A percentile compares a stretch with the other conserved stretches of the same genome.
Conservation (phyloP, 2,797 vertebrate species). For the Steatocranus sp. region DNA sequence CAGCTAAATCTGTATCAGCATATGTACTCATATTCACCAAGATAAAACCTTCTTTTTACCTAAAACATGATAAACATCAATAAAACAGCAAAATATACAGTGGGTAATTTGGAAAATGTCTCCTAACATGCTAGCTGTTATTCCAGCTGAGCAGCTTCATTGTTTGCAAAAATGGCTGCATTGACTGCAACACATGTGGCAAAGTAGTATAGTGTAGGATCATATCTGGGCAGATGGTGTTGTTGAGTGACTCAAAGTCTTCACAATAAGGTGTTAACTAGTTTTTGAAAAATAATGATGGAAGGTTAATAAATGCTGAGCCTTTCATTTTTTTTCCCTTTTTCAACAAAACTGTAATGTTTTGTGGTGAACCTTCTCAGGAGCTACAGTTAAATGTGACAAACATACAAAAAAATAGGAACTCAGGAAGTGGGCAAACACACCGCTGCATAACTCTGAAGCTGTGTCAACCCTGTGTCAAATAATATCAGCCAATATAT, state of each 20-base stretch:
- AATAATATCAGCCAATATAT: background rate
- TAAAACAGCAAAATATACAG: background rate
- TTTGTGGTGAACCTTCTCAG: background rate
- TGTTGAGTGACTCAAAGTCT: background rate
- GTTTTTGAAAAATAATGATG: background rate
- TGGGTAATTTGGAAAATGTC: background rate
- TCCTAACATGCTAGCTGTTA: background rate
- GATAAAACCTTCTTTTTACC: background rate
- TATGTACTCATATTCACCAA: background rate
- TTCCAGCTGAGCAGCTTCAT: background rate
- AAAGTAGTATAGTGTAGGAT: background rate
- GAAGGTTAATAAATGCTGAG: background rate
- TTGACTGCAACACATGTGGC: background rate
- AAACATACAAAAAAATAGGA: background rate
- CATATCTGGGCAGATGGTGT: background rate
- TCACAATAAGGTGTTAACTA: background rate
- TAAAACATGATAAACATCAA: background rate
- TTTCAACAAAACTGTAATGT: background rate
- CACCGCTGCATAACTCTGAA: background rate
- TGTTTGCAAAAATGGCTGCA: background rate
- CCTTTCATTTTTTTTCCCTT: accelerated
- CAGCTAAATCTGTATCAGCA: background rate
- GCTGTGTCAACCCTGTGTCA: background rate
- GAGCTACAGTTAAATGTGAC: background rate
- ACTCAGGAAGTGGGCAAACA: background rate